Percentiles rank a stretch among this genome's conserved stretches.
These are phyloP conservation scores for Galaxias olidus DNA, from an alignment of 2,797 vertebrate species.

Conservation along the genomic window DNA sequence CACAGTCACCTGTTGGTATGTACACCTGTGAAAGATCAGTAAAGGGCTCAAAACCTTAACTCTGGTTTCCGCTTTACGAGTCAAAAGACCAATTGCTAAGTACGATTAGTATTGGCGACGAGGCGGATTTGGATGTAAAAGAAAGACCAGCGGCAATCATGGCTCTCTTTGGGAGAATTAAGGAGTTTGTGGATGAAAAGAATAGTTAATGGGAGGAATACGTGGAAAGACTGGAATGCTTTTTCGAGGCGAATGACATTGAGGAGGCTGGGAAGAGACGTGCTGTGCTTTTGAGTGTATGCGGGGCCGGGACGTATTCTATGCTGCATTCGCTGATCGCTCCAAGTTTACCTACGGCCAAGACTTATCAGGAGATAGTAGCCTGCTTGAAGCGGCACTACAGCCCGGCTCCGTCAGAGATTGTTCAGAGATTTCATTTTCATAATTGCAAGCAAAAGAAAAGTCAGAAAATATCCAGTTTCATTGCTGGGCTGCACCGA, in stretches of 20 bases:
- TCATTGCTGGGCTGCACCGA: neutral
- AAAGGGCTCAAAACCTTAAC: too few relatives aligned
- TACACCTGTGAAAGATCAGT: too few relatives aligned
- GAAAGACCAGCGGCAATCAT: neutral
- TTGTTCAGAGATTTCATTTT: conserved; percentile 5
- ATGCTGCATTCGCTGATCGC: neutral
- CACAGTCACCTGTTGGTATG: too few relatives aligned
- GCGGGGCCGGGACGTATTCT: too few relatives aligned
- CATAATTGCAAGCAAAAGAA: conserved; percentile 8
- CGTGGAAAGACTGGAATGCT: too few relatives aligned
- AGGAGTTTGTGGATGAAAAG: conserved; percentile 6
- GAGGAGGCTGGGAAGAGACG: too few relatives aligned
- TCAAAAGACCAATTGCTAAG: too few relatives aligned
- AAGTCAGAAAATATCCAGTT: conserved; percentile 4
- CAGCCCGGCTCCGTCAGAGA: conserved; percentile 5
- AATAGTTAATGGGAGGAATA: conserved; percentile 2
- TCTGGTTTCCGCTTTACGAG: too few relatives aligned
- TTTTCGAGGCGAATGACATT: too few relatives aligned
- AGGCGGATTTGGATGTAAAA: neutral
- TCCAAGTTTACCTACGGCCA: neutral
- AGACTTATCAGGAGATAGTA: neutral
- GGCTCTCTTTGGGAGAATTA: conserved; percentile 1
- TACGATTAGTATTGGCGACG: neutral
- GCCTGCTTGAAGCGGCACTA: neutral
- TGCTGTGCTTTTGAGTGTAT: too few relatives aligned